Percentiles rank a stretch among this genome's conserved stretches.
Evolutionary conservation across 92 coral and sea anemone species (phyloP).

Genomic region (Nematostella vectensis): DNA sequence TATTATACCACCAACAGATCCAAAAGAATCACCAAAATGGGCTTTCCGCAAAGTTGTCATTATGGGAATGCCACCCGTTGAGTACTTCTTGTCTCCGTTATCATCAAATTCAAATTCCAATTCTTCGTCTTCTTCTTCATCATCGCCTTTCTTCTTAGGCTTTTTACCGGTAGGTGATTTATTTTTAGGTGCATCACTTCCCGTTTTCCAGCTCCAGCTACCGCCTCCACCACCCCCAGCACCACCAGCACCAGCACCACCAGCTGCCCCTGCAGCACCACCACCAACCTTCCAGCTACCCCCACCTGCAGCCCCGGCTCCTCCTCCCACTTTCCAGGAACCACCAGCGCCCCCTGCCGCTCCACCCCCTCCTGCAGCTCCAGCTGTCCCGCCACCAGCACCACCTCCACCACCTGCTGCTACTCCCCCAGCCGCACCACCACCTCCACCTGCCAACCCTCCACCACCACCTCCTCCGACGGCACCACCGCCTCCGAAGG

Average conservation of each 20-base stretch:
- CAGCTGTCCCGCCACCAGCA: conserved; percentile 1
- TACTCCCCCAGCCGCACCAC: not conserved
- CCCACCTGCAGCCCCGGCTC: conserved; percentile 25
- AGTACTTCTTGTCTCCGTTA: not conserved
- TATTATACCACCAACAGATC: not conserved
- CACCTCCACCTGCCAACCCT: conserved; percentile 17
- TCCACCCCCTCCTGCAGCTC: conserved; percentile 5
- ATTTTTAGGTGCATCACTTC: conserved; percentile 3
- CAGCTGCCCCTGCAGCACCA: conserved; percentile 26
- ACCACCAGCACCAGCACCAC: not conserved
- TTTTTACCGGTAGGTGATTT: not conserved
- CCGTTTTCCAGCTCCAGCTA: conserved; percentile 16
- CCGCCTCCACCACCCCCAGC: conserved; percentile 1
- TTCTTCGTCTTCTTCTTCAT: too few relatives aligned
- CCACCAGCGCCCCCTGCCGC: conserved; percentile 11
- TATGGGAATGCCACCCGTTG: too few relatives aligned
- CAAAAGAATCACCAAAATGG: too few relatives aligned
- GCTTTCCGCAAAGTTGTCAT: too few relatives aligned
- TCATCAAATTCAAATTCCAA: conserved; percentile 3
- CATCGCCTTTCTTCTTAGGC: conserved; percentile 6
- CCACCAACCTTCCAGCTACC: conserved; percentile 39
- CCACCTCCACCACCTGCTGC: conserved; percentile 10
- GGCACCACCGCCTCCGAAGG: conserved; percentile 13
- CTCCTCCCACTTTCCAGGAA: conserved; percentile 32
- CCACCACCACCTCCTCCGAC: conserved; percentile 12